Base-by-base conservation (phyloP, 1,140 invertebrate species). In the Drosophila chauvacae region DNA sequence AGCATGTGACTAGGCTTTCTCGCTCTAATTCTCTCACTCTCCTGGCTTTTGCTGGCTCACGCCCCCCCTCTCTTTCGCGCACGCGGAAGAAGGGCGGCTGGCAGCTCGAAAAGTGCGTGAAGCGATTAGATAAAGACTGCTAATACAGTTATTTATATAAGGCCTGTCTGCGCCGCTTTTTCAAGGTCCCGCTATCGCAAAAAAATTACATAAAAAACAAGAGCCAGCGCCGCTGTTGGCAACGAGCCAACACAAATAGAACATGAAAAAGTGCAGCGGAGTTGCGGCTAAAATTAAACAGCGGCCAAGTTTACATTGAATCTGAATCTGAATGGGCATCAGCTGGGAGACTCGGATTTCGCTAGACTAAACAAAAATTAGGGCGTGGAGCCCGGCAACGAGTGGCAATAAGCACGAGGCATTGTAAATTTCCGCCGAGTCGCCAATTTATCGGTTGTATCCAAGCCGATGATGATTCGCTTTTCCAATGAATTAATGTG, bases 1-100 rank as follows among this genome's bases (percentile, higher is more conserved):
- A 80, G 83, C 83, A 87, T 88, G 84, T 88, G 85, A 87, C 80
- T 87, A 68, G 37, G 77, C 77, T 69, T 77, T 80, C 45, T 64
- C 61, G 30, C n/a, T 45, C 57, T 57, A 45, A 30, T 45, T 57
- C 23, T 41, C 37, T 10, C 48, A 60, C 48, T 63, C 44, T 59
- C 41, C 33, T 37, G 7, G 18, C 33, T 37, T 55, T 35, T 16
- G 33, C 14, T 55, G 7, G 33, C 33, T 20, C 18, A 9, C 50
- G 50, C 50, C 50, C 23, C 11, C 42, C 11, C 42, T 68, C 62
- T 81, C 63, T 60, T 48, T 78, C 50, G 50, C 41, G 65, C 44
- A 57, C 30, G 59, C 48, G 44, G 45, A 48, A 74, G 30, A 51
- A 33, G 47, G 50, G 63, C 59, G 70, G 64, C 62, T 53, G 58